A percentile compares a stretch with the other conserved stretches of the same genome.
Evolutionary conservation across 2,113 vertebrate genomes (phyloP).

Genomic region (Petrocephalus zakoni): DNA sequence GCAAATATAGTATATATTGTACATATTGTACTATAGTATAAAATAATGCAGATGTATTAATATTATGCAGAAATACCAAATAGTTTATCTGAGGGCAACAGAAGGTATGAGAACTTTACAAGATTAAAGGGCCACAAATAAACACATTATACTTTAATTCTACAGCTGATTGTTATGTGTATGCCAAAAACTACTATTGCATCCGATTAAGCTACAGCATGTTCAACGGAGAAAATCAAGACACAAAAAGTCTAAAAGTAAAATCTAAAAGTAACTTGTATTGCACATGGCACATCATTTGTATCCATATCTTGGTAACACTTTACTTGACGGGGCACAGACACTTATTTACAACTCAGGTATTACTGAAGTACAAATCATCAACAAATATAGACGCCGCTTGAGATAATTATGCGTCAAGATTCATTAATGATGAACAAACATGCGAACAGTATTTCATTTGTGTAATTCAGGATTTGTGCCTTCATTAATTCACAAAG

Average conservation of each 20-base stretch:
- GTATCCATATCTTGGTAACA: not conserved
- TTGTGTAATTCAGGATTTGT: not conserved
- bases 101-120: not conserved
- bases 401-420: not conserved
- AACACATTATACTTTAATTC: not conserved
- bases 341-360: not conserved
- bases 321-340: not conserved
- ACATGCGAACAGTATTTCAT: not conserved
- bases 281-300: not conserved
- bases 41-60: conserved; percentile 28
- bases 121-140: not conserved
- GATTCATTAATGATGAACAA: not conserved
- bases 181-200: not conserved
- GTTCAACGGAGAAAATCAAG: not conserved
- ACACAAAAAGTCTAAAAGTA: not conserved
- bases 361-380: not conserved
- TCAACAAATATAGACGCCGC: not conserved
- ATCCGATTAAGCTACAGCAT: not conserved
- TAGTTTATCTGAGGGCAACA: not conserved
- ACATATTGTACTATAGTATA: conserved; percentile 34
- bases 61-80: not conserved
- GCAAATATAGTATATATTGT: conserved; percentile 29
- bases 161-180: not conserved
- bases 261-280: not conserved
- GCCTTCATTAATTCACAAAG: not conserved